These are phyloP conservation scores for Patiria miniata DNA, from an alignment of 35 echinoderm and acorn worm species.

Conservation along the genomic window DNA sequence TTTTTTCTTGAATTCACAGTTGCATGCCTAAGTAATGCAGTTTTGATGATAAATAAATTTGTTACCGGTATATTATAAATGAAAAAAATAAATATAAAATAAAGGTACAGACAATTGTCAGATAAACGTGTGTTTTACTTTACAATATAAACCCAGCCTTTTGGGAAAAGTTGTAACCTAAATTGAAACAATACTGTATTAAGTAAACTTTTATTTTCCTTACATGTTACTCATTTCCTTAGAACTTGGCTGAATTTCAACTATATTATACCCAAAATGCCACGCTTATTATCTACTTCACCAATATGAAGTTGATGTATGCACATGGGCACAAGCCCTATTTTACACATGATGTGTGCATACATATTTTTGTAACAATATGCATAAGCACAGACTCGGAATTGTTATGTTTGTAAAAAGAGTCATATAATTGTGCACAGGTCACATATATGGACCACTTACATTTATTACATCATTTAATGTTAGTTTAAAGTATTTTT, in stretches of 20 bases:
- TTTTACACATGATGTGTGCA: neutral
- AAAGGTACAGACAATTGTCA: neutral
- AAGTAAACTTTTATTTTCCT: neutral
- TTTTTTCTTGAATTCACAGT: too few relatives aligned
- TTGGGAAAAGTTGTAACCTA: slow-evolving; percentile 4
- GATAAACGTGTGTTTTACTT: neutral
- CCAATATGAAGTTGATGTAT: neutral
- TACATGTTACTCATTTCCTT: neutral
- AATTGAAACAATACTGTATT: neutral
- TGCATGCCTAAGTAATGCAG: too few relatives aligned
- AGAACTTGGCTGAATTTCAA: neutral
- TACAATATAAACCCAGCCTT: neutral
- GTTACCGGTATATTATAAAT: too few relatives aligned
- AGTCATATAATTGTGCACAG: neutral
- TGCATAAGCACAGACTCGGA: neutral
- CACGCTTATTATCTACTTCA: neutral
- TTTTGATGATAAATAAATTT: too few relatives aligned
- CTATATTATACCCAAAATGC: neutral
- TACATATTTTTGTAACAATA: neutral
- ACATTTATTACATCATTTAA: neutral
- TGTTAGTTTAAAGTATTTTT: too few relatives aligned
- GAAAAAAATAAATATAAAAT: neutral
- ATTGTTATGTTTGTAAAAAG: neutral
- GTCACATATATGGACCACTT: neutral
- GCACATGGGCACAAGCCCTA: neutral